Evolutionary conservation across 2,797 vertebrate species (phyloP).

Genomic region (Schizopygopsis malacanthus): DNA sequence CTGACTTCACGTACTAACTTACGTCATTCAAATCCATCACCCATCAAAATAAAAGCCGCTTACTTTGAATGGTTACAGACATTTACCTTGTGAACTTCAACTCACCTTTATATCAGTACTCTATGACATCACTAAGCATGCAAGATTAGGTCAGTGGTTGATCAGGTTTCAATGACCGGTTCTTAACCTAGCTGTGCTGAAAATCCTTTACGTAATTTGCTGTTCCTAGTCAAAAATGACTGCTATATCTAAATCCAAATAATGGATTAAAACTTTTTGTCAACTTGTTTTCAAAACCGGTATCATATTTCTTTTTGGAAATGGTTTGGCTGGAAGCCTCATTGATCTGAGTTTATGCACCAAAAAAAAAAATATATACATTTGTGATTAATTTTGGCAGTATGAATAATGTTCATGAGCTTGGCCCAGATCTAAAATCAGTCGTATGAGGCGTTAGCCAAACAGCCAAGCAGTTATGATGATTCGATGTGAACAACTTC

Average conservation of each 20-base stretch:
- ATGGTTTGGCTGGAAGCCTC: not conserved
- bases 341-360: not conserved
- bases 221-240: not conserved
- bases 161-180: not conserved
- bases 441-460: not conserved
- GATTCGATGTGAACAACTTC: conserved; percentile 63
- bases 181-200: not conserved
- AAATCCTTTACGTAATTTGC: not conserved
- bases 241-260: not conserved
- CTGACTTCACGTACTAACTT: not conserved
- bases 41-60: not conserved
- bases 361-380: too few relatives aligned
- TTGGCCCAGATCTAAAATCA: conserved; percentile 39
- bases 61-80: not conserved
- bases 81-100: not conserved
- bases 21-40: not conserved
- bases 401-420: not conserved
- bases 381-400: not conserved
- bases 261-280: not conserved
- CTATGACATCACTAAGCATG: not conserved
- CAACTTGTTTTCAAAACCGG: not conserved
- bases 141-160: not conserved
- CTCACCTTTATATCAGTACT: not conserved
- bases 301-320: not conserved
- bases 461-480: conserved; percentile 64